A percentile compares a stretch with the other conserved stretches of the same genome.
These are phyloP conservation scores for Naso thynnoides DNA, from an alignment of 2,797 vertebrate genomes.

Conservation along the genomic window DNA sequence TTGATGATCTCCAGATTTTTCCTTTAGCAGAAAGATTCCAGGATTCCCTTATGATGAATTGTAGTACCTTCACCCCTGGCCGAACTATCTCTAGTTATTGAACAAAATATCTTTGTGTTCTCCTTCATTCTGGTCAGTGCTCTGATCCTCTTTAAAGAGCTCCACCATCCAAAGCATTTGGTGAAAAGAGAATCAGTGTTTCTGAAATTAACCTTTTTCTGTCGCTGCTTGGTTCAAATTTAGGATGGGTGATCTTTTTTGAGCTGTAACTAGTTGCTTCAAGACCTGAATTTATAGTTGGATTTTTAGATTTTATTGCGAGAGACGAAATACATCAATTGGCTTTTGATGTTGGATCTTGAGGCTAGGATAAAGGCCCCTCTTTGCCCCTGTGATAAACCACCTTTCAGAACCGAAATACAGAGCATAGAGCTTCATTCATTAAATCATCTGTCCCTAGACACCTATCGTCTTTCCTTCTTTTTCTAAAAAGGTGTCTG, in stretches of 20 bases:
- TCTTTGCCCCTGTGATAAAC: slow-evolving; percentile 15
- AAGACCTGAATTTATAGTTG: slow-evolving; percentile 4
- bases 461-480: slow-evolving; percentile 9
- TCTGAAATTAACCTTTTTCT: neutral
- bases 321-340: slow-evolving; percentile 3
- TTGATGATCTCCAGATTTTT: too few species aligned
- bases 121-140: neutral
- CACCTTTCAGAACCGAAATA: slow-evolving; percentile 18
- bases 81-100: slow-evolving; percentile 11
- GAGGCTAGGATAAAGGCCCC: slow-evolving; percentile 8
- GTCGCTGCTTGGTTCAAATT: neutral
- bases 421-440: slow-evolving; percentile 23
- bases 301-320: slow-evolving; percentile 2
- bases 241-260: neutral
- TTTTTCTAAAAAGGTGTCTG: slow-evolving; percentile 51
- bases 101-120: slow-evolving; percentile 14
- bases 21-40: too few species aligned
- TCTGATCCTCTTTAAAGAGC: neutral
- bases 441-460: slow-evolving; percentile 28
- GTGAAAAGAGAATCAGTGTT: neutral
- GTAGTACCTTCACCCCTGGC: too few species aligned
- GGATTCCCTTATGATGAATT: too few species aligned
- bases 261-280: neutral
- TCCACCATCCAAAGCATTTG: neutral
- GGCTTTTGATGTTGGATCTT: slow-evolving; percentile 25